A percentile compares a stretch with the other conserved stretches of the same genome.
Evolutionary conservation across 2,113 vertebrate genomes (phyloP).

Genomic region (Poecilia latipinna): DNA sequence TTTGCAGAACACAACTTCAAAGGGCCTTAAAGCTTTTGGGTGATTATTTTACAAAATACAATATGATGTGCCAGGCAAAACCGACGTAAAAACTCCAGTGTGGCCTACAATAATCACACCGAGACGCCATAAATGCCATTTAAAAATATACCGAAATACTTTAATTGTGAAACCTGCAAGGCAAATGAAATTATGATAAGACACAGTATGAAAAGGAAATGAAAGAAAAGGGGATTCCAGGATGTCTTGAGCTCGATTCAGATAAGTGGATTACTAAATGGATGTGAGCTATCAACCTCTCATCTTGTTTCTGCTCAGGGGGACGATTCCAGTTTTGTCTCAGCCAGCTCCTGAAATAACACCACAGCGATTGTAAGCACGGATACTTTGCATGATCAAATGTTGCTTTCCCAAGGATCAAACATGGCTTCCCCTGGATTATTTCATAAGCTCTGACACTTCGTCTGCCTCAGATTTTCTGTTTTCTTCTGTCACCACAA

Average conservation of each 20-base stretch:
- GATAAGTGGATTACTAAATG: constrained; percentile 53
- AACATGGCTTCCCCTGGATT: constrained; percentile 38
- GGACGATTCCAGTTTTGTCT: constrained; percentile 25
- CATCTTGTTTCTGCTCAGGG: constrained; percentile 42
- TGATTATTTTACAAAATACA: not conserved
- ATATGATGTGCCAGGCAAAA: not conserved
- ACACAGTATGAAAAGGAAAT: constrained; percentile 20
- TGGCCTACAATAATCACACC: constrained; percentile 1
- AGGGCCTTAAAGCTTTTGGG: not conserved
- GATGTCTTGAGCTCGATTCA: constrained; percentile 40
- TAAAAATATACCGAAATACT: constrained; percentile 20
- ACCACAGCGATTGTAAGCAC: constrained; percentile 24
- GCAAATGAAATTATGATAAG: constrained; percentile 18
- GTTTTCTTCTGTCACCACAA: constrained; percentile 14
- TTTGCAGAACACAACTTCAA: not conserved
- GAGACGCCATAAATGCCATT: constrained; percentile 9
- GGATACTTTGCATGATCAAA: constrained; percentile 34
- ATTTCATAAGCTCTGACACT: constrained; percentile 35
- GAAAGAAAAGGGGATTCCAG: constrained; percentile 16
- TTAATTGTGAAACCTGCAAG: constrained; percentile 29
- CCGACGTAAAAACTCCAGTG: not conserved
- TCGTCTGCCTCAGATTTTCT: constrained; percentile 15
- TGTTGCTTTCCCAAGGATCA: constrained; percentile 44
- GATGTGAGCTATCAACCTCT: constrained; percentile 34
- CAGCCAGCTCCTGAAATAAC: constrained; percentile 50